These are phyloP conservation scores for Periophthalmus modestus DNA, from an alignment of 2,113 vertebrate genomes.

Conservation along the genomic window DNA sequence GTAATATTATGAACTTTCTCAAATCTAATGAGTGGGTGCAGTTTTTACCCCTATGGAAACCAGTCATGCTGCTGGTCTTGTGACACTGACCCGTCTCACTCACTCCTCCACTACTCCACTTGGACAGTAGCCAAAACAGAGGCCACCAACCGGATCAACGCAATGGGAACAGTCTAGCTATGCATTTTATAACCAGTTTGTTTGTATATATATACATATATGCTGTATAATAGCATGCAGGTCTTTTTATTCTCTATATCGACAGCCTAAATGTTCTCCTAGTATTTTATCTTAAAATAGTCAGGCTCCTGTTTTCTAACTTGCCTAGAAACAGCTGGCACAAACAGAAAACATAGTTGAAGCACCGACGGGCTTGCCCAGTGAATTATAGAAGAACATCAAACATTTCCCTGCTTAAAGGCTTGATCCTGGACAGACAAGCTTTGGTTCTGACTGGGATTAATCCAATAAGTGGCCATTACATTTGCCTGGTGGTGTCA, in stretches of 20 bases:
- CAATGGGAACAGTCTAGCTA: slow-evolving; percentile 34
- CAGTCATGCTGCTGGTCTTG: slow-evolving; percentile 65
- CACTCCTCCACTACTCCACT: slow-evolving; percentile 28
- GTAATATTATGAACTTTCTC: background rate
- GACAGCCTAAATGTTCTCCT: background rate
- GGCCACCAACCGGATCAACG: slow-evolving; percentile 36
- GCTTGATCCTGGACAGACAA: slow-evolving; percentile 36
- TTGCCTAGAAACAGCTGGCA: slow-evolving; percentile 57
- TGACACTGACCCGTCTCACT: slow-evolving; percentile 64
- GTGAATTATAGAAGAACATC: slow-evolving; percentile 2
- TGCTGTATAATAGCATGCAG: background rate
- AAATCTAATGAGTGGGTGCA: background rate
- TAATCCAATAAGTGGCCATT: slow-evolving; percentile 27
- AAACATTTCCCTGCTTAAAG: background rate
- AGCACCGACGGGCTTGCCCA: slow-evolving; percentile 28
- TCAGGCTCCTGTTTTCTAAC: slow-evolving; percentile 35
- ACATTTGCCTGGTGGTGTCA: slow-evolving; percentile 11
- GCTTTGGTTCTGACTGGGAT: slow-evolving; percentile 13
- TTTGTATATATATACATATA: too few relatives aligned
- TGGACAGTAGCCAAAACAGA: slow-evolving; percentile 48
- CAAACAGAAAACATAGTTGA: slow-evolving; percentile 34
- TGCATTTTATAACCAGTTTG: background rate
- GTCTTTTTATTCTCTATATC: background rate
- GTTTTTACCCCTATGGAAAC: slow-evolving; percentile 70
- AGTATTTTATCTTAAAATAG: slow-evolving; percentile 50